A percentile compares a stretch with the other conserved stretches of the same genome.
These are phyloP conservation scores for Molossus alvarezi DNA, from an alignment of 2,797 vertebrate genomes.

Conservation along the genomic window DNA sequence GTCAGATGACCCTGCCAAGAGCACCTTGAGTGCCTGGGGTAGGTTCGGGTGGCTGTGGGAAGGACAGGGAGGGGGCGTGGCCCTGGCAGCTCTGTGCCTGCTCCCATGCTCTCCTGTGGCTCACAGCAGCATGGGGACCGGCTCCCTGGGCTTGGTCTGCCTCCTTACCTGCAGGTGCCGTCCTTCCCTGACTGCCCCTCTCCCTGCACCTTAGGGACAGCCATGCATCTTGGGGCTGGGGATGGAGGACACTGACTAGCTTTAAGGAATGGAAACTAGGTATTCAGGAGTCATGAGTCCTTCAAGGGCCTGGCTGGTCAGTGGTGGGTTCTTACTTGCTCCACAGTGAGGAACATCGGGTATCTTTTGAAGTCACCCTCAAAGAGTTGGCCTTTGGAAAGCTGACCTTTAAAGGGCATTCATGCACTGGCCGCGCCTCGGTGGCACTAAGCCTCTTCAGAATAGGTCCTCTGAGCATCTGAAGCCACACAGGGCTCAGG, in stretches of 20 bases:
- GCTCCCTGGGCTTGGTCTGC: background rate
- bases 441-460: background rate
- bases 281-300: background rate
- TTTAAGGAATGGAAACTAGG: slow-evolving; percentile 64
- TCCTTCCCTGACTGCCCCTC: background rate
- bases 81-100: background rate
- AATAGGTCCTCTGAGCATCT: background rate
- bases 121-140: background rate
- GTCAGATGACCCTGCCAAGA: slow-evolving; percentile 67
- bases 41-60: background rate
- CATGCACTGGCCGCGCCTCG: background rate
- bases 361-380: slow-evolving; percentile 39
- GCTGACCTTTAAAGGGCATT: background rate
- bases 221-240: background rate
- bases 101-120: background rate
- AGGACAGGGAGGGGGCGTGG: background rate
- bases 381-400: slow-evolving; percentile 19
- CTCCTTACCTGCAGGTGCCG: background rate
- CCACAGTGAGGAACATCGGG: background rate
- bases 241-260: background rate
- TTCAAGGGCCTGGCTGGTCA: background rate
- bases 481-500: background rate
- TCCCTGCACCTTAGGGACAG: background rate
- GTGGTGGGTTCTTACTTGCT: slow-evolving; percentile 38
- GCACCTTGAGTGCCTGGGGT: slow-evolving; percentile 2